These are phyloP conservation scores for Promerops cafer DNA, from an alignment of 2,113 vertebrate genomes.

Conservation along the genomic window DNA sequence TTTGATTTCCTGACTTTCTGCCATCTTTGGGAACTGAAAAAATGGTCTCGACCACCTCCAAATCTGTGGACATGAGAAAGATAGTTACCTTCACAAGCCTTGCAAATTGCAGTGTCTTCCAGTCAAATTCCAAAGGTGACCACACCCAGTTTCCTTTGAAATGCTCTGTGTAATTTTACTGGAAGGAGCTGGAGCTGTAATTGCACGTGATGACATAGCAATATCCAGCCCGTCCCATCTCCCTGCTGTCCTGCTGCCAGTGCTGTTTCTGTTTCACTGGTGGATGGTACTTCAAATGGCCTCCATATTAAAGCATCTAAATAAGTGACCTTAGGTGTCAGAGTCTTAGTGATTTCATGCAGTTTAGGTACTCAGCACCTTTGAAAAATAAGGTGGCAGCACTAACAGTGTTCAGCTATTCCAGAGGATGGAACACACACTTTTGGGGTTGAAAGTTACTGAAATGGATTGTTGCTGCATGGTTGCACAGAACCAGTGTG, in stretches of 20 bases:
- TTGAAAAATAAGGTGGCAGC: neutral
- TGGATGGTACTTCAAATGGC: neutral
- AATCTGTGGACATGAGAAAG: neutral
- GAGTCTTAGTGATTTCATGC: neutral
- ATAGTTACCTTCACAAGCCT: neutral
- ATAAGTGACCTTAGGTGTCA: neutral
- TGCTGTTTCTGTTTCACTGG: neutral
- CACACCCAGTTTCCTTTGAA: neutral
- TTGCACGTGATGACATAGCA: accelerated
- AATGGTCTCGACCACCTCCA: neutral
- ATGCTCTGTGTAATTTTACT: neutral
- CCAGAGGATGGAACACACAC: neutral
- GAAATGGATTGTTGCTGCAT: neutral
- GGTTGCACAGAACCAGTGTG: neutral
- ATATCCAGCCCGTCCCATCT: neutral
- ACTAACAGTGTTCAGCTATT: neutral
- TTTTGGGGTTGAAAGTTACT: neutral
- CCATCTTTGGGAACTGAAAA: neutral
- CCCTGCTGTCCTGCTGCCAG: neutral
- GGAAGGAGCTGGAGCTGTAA: neutral
- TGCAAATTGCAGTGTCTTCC: neutral
- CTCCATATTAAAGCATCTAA: neutral
- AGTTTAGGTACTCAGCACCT: neutral
- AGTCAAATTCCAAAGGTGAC: neutral
- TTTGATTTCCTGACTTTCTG: neutral